Evolutionary conservation across 2,113 vertebrate genomes (phyloP).

Genomic region (Neolamprologus ventralis): DNA sequence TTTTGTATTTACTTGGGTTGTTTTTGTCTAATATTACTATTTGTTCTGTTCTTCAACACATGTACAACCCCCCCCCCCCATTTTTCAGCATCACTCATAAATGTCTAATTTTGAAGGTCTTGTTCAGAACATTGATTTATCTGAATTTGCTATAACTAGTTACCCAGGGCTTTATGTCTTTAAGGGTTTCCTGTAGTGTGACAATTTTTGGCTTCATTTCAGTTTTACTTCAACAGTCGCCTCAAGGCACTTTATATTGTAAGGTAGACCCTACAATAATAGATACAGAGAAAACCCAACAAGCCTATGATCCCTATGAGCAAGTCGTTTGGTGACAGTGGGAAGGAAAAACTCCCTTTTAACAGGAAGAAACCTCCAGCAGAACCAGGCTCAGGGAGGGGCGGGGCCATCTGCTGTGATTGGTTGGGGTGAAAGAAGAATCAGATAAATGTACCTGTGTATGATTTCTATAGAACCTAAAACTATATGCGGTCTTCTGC

Average conservation of each 20-base stretch:
- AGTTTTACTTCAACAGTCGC: neutral
- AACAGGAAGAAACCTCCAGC: fast-evolving
- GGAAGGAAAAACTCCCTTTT: neutral
- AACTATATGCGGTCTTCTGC: neutral
- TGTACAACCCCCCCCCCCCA: too few species aligned
- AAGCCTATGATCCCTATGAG: neutral
- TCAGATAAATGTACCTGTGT: neutral
- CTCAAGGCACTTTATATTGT: neutral
- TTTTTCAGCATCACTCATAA: neutral
- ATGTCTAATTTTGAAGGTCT: neutral
- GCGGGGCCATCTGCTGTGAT: neutral
- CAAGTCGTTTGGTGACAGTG: fast-evolving
- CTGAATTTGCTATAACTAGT: neutral
- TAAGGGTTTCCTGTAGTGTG: neutral
- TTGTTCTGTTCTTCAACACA: neutral
- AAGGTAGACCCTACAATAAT: fast-evolving
- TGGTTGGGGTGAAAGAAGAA: neutral
- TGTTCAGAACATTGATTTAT: neutral
- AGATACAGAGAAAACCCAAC: neutral
- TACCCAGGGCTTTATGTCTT: neutral
- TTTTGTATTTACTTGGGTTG: neutral
- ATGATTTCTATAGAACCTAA: neutral
- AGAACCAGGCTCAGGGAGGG: neutral
- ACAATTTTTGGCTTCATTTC: neutral
- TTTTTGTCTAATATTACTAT: neutral